These are phyloP conservation scores for Leptinotarsa peninsularis DNA, from an alignment of 2,888 invertebrate genomes.

Conservation along the genomic window DNA sequence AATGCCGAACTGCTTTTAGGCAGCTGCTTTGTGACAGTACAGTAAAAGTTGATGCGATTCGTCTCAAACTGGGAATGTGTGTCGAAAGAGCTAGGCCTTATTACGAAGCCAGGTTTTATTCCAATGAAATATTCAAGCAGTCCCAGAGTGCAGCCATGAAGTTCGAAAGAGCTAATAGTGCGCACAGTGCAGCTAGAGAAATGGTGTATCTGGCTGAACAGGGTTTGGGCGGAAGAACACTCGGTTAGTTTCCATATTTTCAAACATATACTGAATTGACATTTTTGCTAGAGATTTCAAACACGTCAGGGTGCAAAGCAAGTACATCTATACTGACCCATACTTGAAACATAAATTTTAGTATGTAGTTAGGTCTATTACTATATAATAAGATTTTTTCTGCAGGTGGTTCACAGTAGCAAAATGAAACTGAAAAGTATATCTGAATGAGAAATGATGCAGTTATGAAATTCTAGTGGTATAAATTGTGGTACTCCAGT, in stretches of 20 bases:
- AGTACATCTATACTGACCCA: no score
- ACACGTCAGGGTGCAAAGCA: no score
- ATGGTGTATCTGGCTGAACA: conserved; percentile 87
- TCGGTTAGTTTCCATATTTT: conserved; percentile 64
- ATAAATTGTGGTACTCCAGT: no score
- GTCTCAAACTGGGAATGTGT: conserved; percentile 85
- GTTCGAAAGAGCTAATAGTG: conserved; percentile 90
- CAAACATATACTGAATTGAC: no score
- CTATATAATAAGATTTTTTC: no score
- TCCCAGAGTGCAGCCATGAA: conserved; percentile 83
- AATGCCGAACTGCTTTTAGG: conserved; percentile 85
- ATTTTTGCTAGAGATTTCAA: no score
- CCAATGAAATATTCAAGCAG: conserved; percentile 86
- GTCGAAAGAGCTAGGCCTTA: conserved; percentile 91
- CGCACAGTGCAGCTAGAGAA: conserved; percentile 91
- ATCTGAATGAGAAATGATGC: no score
- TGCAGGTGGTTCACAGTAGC: no score
- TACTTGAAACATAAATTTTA: no score
- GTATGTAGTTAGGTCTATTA: no score
- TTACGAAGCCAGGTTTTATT: conserved; percentile 87
- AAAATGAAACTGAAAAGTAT: no score
- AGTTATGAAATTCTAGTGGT: no score
- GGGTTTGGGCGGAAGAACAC: conserved; percentile 73
- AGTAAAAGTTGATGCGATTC: conserved; percentile 81
- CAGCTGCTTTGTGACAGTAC: conserved; percentile 86